Conservation (phyloP, 2,113 vertebrate genomes). For the Ceuthmochares aereus region DNA sequence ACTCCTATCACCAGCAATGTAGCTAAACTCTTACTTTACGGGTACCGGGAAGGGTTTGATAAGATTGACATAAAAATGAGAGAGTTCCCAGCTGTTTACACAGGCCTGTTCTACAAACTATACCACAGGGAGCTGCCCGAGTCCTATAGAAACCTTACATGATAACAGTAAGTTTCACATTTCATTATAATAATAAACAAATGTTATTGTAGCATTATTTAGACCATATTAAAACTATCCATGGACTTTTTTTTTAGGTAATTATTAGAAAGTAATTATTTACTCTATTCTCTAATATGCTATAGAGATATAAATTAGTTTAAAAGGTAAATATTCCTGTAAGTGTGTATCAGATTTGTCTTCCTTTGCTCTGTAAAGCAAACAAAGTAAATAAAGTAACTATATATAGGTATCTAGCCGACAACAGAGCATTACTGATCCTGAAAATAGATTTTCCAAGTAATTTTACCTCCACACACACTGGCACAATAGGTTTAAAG, state of each 20-base stretch:
- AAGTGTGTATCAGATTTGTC: constrained; percentile 12
- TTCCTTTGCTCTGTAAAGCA: constrained; percentile 38
- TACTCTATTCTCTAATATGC: constrained; percentile 6
- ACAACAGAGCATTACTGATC: background rate
- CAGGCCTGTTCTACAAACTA: constrained; percentile 88
- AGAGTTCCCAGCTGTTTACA: constrained; percentile 84
- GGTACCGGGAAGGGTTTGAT: constrained; percentile 85
- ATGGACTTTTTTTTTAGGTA: background rate
- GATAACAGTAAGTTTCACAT: constrained; percentile 48
- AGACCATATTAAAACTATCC: background rate
- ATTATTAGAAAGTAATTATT: constrained; percentile 10
- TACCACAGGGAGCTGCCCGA: constrained; percentile 86
- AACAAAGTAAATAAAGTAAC: constrained; percentile 51
- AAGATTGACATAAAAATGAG: constrained; percentile 85
- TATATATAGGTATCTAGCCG: background rate
- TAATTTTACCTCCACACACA: background rate
- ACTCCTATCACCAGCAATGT: constrained; percentile 88
- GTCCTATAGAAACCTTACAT: constrained; percentile 46
- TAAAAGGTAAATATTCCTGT: constrained; percentile 30
- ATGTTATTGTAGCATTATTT: background rate
- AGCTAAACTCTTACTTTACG: constrained; percentile 85
- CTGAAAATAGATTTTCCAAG: background rate
- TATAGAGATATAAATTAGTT: constrained; percentile 36
- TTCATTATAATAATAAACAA: constrained; percentile 1
- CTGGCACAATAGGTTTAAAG: background rate